A percentile compares a stretch with the other conserved stretches of the same genome.
Conservation (phyloP, 2,888 invertebrate species). For the Monoplex corrugatus region DNA sequence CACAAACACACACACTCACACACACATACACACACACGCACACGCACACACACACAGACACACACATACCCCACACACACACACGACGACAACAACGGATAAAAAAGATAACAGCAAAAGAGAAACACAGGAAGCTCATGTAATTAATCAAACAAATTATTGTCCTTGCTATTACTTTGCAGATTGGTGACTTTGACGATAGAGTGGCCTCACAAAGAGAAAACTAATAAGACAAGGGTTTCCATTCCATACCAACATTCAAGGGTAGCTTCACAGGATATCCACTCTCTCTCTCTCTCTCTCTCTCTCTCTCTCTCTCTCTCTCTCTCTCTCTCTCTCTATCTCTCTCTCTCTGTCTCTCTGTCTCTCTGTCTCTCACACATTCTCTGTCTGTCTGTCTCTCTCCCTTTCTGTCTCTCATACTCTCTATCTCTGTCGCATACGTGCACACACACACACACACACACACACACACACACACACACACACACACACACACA, state of each 20-base stretch:
- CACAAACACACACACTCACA: no score
- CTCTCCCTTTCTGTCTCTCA: background rate
- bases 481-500: conserved; percentile 5
- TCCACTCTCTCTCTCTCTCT: background rate
- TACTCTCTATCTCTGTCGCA: background rate
- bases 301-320: background rate
- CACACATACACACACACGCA: no score
- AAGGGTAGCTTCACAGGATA: background rate
- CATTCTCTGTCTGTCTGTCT: background rate
- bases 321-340: background rate
- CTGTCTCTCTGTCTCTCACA: background rate
- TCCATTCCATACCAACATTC: background rate
- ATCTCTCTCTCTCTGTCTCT: background rate
- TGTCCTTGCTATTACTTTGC: background rate
- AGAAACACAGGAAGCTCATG: no score
- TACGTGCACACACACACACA: background rate
- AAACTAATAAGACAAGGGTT: no score
- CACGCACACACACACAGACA: no score
- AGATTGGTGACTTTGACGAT: background rate
- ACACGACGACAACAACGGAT: no score
- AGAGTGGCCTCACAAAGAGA: no score
- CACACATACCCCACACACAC: no score
- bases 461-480: conserved; percentile 11
- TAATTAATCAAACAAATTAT: background rate
- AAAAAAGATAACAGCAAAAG: no score